Evolutionary conservation across 2,888 invertebrate species (phyloP), one percentile per base, ranked within the genome.

Genomic region (Synanthedon tipuliformis): DNA sequence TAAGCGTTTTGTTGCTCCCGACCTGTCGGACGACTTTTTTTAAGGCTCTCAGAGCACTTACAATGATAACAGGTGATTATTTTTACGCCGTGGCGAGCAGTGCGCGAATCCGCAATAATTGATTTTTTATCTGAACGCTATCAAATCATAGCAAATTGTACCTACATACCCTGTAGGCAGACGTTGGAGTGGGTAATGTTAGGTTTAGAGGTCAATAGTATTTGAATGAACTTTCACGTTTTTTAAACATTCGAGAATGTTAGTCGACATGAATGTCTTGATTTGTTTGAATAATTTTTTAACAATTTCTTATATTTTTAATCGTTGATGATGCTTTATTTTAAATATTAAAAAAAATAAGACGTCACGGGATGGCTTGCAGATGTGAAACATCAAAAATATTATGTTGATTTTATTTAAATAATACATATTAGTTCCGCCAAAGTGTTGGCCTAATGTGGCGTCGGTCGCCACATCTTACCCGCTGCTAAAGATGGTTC

Each of bases 161-260:
- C 2, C n/a, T 45, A 45, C 45, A 45, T 45, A 45, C 45, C 45
- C 13, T 45, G 27, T 15, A 45, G 13, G 45, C 45, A 13, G 5
- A n/a, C 11, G 15, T 10, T 15, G n/a, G n/a, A n/a, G 48, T 49
- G 8, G 49, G 4, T 15, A 16, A 16, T 49, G 16, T 49, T 16
- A 49, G 16, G 63, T 72, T 74, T 71, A 63, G 71, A 73, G 76
- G 78, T 77, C 73, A 78, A 73, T 69, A 71, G 65, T 71, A 71
- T 72, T 70, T 61, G 57, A 15, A 5, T 50, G 58, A 65, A 68
- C 66, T 69, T 72, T 69, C 71, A 18, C 23, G 66, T 64, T 61
- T 64, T 62, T 59, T 10, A 34, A 34, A 34, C 34, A 34, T 34
- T 34, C 34, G 34, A 34, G 34, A 54, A 62, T 61, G 65, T 62